phyloP scores from a whole-genome alignment of 2,797 vertebrate genomes.

The Syngnathus acus region DNA sequence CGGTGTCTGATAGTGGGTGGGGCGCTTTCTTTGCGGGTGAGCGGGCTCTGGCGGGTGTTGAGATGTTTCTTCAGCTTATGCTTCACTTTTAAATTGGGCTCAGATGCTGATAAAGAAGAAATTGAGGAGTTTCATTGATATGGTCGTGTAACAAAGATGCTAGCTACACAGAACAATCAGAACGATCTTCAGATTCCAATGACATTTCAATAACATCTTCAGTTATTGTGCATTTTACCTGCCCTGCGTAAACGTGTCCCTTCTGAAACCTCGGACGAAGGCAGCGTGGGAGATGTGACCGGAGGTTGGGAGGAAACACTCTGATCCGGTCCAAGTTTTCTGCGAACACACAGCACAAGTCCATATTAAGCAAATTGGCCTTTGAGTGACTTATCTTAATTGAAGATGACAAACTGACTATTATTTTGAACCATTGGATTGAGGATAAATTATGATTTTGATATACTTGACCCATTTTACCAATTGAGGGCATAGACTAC shows the following conservation, averaged over 20 bases:
- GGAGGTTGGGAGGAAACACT: constrained; percentile 68
- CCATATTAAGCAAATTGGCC: constrained; percentile 7
- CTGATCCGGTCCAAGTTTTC: constrained; percentile 79
- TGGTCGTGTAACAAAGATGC: background rate
- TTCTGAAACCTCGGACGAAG: constrained; percentile 71
- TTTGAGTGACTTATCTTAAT: background rate
- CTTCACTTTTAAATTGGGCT: constrained; percentile 94
- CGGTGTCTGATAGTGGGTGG: constrained; percentile 80
- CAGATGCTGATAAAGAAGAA: constrained; percentile 70
- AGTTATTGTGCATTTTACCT: constrained; percentile 56
- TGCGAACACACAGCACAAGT: constrained; percentile 35
- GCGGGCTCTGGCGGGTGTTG: constrained; percentile 88
- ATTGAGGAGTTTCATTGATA: background rate
- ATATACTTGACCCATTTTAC: background rate
- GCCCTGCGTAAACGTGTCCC: constrained; percentile 84
- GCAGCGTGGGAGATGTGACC: constrained; percentile 68
- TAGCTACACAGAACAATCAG: background rate
- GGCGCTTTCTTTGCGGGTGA: constrained; percentile 90
- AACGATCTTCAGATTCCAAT: background rate
- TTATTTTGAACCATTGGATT: background rate
- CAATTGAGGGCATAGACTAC: background rate
- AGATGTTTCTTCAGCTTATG: constrained; percentile 90
- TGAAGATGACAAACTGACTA: background rate
- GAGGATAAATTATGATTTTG: background rate
- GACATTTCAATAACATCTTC: background rate